Base-by-base conservation (phyloP, 1,140 invertebrate species). In the Cydia pomonella region DNA sequence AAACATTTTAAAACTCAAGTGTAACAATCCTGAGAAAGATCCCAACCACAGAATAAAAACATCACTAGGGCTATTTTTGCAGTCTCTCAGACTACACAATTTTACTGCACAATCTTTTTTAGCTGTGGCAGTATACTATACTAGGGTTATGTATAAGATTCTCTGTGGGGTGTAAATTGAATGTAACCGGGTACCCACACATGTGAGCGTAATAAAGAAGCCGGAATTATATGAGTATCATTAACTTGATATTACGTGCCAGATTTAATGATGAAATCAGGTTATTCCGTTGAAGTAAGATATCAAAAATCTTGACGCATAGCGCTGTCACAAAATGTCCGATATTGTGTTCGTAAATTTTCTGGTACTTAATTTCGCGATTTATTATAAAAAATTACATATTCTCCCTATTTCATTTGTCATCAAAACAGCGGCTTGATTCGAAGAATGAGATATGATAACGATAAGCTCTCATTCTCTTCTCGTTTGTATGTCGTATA, bases 221-320 rank as follows among this genome's bases (percentile, higher is more conserved):
- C 64, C 64, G 27, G 29, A 69, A 69, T 69, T 69, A 69, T 69
- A 69, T 41, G 64, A 69, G 64, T 38, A 69, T 18, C 64, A 69
- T 69, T 69, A 69, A 69, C 64, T 69, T 69, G 29, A 69, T 69
- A 69, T 69, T 69, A 18, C 64, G 64, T 23, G 21, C 64, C 33
- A 69, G 64, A 69, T 69, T 66, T 33, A 29, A 38, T 41, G 16
- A 69, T 38, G 25, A 69, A 69, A 69, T 69, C 29, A 33, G 33
- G 13, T 69, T 33, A 25, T 66, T 59, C 21, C 10, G 53, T 59
- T 59, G 21, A 59, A 59, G 21, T 59, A 59, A 59, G 53, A 21
- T 44, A 16, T 44, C 41, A 44, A 16, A 44, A 44, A 44, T 16
- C 41, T 38, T 44, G 41, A 44, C 41, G 10, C 33, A 9, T 33